Percentiles rank a stretch among this genome's conserved stretches.
These are phyloP conservation scores for Drosophila subobscura DNA, from an alignment of 1,140 invertebrate species.

Conservation along the genomic window DNA sequence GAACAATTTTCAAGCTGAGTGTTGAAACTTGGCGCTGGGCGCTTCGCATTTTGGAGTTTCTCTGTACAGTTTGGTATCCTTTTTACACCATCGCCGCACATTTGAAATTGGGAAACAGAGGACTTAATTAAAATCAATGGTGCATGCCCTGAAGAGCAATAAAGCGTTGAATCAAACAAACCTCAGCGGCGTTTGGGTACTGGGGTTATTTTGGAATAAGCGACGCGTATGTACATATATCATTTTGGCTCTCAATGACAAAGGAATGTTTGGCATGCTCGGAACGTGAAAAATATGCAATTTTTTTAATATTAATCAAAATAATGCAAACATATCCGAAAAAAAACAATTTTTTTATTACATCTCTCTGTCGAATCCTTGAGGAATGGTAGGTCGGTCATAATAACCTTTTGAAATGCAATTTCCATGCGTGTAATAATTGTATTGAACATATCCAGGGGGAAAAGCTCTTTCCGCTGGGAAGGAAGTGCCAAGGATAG, in stretches of 20 bases:
- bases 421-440: slow-evolving; percentile 62
- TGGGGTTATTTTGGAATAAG: not conserved
- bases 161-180: slow-evolving; percentile 28
- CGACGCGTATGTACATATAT: slow-evolving; percentile 34
- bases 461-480: not conserved
- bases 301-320: slow-evolving; percentile 29
- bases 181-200: slow-evolving; percentile 24
- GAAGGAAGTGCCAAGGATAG: slow-evolving; percentile 1
- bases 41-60: not conserved
- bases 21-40: slow-evolving; percentile 15
- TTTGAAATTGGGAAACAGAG: slow-evolving; percentile 67
- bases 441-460: slow-evolving; percentile 22
- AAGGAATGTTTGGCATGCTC: slow-evolving; percentile 41
- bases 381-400: slow-evolving; percentile 51
- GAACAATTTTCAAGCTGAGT: slow-evolving; percentile 13
- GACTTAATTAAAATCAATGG: slow-evolving; percentile 80
- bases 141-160: slow-evolving; percentile 43
- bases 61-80: slow-evolving; percentile 22
- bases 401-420: slow-evolving; percentile 70
- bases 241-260: slow-evolving; percentile 38
- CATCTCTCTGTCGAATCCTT: slow-evolving; percentile 48
- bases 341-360: slow-evolving; percentile 54
- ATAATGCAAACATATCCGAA: slow-evolving; percentile 1
- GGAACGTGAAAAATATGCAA: slow-evolving; percentile 58
- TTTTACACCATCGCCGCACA: slow-evolving; percentile 65